phyloP scores from a whole-genome alignment of 2,797 vertebrate species.

The Numenius phaeopus region DNA sequence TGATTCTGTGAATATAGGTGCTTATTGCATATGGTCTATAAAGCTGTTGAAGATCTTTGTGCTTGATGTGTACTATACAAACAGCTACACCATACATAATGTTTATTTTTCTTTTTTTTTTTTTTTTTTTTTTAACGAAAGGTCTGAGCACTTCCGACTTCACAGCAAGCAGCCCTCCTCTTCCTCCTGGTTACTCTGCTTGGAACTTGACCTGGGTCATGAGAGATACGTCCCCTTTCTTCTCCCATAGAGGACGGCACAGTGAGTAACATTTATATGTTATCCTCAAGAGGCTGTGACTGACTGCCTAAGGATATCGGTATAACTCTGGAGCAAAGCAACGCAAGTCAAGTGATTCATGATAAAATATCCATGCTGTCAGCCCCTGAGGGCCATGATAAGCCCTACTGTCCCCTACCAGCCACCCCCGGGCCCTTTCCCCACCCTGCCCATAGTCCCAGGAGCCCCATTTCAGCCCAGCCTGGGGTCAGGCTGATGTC shows the following conservation, averaged over 20 bases:
- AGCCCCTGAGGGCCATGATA: background rate
- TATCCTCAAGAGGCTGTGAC: background rate
- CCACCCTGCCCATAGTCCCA: background rate
- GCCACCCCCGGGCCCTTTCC: background rate
- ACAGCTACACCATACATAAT: background rate
- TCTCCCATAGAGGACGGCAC: conserved; percentile 78
- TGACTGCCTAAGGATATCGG: background rate
- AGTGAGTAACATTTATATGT: conserved; percentile 69
- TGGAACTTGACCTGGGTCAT: conserved; percentile 86
- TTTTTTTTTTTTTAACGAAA: conserved; percentile 47
- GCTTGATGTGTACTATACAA: background rate
- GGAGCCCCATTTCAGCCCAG: background rate
- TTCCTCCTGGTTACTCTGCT: conserved; percentile 51
- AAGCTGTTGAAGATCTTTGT: background rate
- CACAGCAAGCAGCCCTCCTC: conserved; percentile 44
- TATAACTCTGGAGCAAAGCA: background rate
- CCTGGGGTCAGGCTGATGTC: background rate
- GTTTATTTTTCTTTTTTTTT: background rate
- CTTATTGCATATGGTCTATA: background rate
- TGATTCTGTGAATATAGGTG: background rate
- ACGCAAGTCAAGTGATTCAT: background rate
- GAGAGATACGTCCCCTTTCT: conserved; percentile 82
- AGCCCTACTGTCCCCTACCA: background rate
- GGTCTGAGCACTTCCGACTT: conserved; percentile 62
- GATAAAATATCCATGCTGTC: background rate